These are phyloP conservation scores for Nomada ferruginata DNA, from an alignment of 2,888 invertebrate genomes.

Conservation along the genomic window DNA sequence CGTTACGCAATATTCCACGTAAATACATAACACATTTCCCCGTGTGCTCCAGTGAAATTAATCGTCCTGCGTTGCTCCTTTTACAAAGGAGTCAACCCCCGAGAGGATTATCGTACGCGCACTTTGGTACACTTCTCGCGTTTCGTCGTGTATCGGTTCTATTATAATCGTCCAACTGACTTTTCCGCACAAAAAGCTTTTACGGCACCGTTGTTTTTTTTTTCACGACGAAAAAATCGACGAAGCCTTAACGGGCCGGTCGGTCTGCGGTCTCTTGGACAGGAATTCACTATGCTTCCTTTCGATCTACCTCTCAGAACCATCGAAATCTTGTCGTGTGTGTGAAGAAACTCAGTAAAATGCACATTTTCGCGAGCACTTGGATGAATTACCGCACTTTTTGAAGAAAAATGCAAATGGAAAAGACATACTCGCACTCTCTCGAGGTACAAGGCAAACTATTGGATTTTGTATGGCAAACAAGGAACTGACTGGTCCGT, in stretches of 20 bases:
- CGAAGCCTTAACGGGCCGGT: conserved; percentile 70
- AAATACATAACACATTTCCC: conserved; percentile 79
- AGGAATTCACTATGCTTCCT: conserved; percentile 66
- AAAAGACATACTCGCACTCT: conserved; percentile 79
- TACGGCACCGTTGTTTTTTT: conserved; percentile 61
- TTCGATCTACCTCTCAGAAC: conserved; percentile 57
- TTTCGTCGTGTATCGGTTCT: conserved; percentile 31
- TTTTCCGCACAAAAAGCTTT: conserved; percentile 55
- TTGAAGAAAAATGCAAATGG: conserved; percentile 69
- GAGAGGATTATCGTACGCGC: conserved; percentile 28
- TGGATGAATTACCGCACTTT: conserved; percentile 69
- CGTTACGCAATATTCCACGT: conserved; percentile 82
- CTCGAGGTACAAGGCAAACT: conserved; percentile 83
- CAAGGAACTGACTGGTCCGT: conserved; percentile 83
- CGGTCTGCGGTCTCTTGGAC: conserved; percentile 54
- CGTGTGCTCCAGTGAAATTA: conserved; percentile 63
- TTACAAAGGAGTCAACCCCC: conserved; percentile 57
- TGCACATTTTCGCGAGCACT: conserved; percentile 70
- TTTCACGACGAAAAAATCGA: conserved; percentile 72
- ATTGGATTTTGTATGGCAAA: conserved; percentile 84
- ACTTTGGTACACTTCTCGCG: conserved; percentile 41
- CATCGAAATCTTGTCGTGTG: conserved; percentile 72
- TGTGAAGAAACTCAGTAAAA: conserved; percentile 69
- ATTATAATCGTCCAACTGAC: conserved; percentile 45
- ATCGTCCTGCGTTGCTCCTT: conserved; percentile 59